Evolutionary conservation across 2,888 invertebrate species (phyloP), one percentile per base, ranked within the genome.

Genomic region (Lasiommata megera): DNA sequence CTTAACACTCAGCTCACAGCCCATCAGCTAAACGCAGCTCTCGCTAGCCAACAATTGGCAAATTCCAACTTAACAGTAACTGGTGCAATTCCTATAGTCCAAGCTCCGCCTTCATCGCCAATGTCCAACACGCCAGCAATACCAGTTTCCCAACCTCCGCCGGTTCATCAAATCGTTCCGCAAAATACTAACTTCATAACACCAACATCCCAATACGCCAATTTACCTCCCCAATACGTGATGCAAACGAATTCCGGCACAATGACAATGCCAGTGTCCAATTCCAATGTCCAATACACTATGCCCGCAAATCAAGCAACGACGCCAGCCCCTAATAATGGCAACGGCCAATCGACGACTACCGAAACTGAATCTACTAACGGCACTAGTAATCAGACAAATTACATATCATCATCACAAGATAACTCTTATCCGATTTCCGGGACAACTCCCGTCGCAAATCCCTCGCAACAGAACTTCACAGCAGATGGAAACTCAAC

Each of bases 371-470:
- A 89, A 1, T 65, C 71, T 1, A 60, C 74, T 1, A 83, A 81
- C 16, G 82, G 80, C 6, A 63, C 77, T 0, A 77, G 75, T 29
- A 83, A 77, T 53, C 89, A 88, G 66, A 72, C 85, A 0, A 85
- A 82, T 61, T 89, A 87, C 62, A 88, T 89, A n/a, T 86, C 87
- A 0, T 84, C 87, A 1, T 84, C 88, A 1, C 89, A 89, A 67
- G 89, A 89, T 14, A 79, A 73, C 17, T 73, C 71, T 1, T 88
- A 86, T 52, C 58, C 82, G 0, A 67, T 82, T 36, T 61, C 83
- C 0, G 73, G 71, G 1, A 67, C 69, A 0, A 71, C 74, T 3
- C 48, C 63, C 1, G 77, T 75, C 9, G 83, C 79, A 54, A 84
- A 71, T 58, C 63, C 61, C 0, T 61, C 63, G 5, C 81, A 84